A percentile compares a stretch with the other conserved stretches of the same genome.
Conservation (phyloP, 2,888 invertebrate species). For the Ochropleura plecta region DNA sequence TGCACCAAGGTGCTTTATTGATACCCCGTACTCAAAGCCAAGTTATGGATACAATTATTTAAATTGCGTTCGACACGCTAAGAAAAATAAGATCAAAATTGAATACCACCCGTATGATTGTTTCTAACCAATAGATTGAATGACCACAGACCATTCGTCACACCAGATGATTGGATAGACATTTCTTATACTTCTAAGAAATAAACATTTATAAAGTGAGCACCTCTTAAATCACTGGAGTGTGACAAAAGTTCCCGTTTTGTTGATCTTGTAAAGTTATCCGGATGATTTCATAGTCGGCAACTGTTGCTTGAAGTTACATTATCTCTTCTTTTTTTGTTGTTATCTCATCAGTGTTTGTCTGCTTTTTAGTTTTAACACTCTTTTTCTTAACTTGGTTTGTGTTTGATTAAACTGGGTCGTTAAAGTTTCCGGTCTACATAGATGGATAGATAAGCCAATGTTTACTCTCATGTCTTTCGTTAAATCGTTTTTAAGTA, state of each 20-base stretch:
- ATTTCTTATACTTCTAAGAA: conserved; percentile 62
- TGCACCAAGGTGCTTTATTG: background rate
- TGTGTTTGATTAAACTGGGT: conserved; percentile 51
- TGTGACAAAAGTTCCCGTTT: conserved; percentile 71
- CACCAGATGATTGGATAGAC: conserved; percentile 44
- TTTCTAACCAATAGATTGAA: conserved; percentile 40
- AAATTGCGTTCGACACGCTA: background rate
- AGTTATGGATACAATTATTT: background rate
- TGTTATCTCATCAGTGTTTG: conserved; percentile 77
- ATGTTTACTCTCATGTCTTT: conserved; percentile 34
- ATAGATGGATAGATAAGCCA: conserved; percentile 16
- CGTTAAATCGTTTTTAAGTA: conserved; percentile 21
- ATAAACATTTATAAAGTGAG: conserved; percentile 61
- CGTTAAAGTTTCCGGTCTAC: conserved; percentile 52
- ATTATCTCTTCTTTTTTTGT: conserved; percentile 79
- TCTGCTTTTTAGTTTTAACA: conserved; percentile 51
- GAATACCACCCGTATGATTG: conserved; percentile 19
- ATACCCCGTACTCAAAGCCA: background rate
- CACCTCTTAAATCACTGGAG: conserved; percentile 59
- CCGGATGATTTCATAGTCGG: conserved; percentile 72
- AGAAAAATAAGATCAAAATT: background rate
- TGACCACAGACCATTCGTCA: conserved; percentile 48
- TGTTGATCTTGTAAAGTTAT: conserved; percentile 73
- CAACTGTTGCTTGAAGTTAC: conserved; percentile 72
- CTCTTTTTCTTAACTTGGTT: conserved; percentile 45